These are phyloP conservation scores for Nasua narica DNA, from an alignment of 2,797 vertebrate genomes.

Conservation along the genomic window DNA sequence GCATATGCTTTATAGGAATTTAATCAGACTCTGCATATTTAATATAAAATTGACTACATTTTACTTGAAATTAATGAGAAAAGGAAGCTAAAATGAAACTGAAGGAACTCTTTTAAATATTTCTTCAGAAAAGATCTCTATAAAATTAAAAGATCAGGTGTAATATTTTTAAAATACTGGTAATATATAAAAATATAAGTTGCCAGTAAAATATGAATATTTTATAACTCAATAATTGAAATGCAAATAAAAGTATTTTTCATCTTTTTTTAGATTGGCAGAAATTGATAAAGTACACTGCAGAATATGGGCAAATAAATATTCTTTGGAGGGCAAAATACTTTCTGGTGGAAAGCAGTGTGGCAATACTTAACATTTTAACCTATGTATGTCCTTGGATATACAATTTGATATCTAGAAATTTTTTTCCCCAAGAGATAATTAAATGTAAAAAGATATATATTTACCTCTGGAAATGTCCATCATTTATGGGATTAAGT, in stretches of 20 bases:
- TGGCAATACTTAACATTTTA: neutral
- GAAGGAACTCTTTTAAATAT: neutral
- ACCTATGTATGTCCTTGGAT: neutral
- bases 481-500: neutral
- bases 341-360: neutral
- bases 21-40: neutral
- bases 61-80: constrained; percentile 15
- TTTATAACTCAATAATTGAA: neutral
- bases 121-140: neutral
- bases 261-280: neutral
- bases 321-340: neutral
- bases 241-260: neutral
- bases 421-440: neutral
- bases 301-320: neutral
- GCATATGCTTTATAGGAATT: neutral
- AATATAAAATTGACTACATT: neutral
- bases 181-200: neutral
- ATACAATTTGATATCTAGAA: neutral
- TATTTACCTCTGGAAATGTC: neutral
- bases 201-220: neutral
- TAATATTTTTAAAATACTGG: neutral
- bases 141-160: neutral
- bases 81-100: neutral
- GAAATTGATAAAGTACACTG: neutral
- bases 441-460: neutral